Percentiles rank a stretch among this genome's conserved stretches.
Conservation (phyloP, 1,140 invertebrate species). For the Teleogryllus occipitalis region DNA sequence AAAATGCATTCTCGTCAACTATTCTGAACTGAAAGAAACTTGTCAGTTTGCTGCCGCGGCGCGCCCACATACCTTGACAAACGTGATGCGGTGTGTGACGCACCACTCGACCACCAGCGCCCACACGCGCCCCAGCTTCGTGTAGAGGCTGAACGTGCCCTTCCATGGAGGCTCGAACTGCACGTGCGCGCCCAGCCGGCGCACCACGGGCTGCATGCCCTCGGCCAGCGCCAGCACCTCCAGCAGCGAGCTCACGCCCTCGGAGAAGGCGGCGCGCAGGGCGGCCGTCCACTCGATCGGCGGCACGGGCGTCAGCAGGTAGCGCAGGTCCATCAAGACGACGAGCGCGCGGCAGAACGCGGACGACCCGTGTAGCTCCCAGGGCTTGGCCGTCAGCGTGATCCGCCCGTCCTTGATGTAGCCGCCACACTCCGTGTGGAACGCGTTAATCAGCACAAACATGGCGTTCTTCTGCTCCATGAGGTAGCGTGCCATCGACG, state of each 20-base stretch:
- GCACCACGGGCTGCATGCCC: constrained; percentile 73
- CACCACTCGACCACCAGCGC: constrained; percentile 86
- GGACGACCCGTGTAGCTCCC: constrained; percentile 56
- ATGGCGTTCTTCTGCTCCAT: constrained; percentile 83
- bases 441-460: constrained; percentile 76
- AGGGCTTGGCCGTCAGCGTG: constrained; percentile 67
- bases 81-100: constrained; percentile 65
- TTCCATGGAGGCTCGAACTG: constrained; percentile 99
- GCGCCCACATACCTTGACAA: constrained; percentile 72
- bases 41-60: constrained; percentile 80
- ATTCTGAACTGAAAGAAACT: too few relatives aligned
- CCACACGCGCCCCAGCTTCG: constrained; percentile 83
- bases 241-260: constrained; percentile 71
- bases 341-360: constrained; percentile 86
- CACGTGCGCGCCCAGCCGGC: constrained; percentile 92
- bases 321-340: constrained; percentile 84
- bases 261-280: constrained; percentile 72
- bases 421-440: constrained; percentile 75
- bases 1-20: too few relatives aligned
- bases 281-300: constrained; percentile 66
- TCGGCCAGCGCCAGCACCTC: constrained; percentile 86
- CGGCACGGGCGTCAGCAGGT: constrained; percentile 75
- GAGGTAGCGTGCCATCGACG: constrained; percentile 83
- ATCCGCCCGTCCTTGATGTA: constrained; percentile 65
- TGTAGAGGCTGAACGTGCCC: constrained; percentile 92